These are phyloP conservation scores for Chironomus riparius DNA, from an alignment of 2,888 invertebrate species.

Conservation along the genomic window DNA sequence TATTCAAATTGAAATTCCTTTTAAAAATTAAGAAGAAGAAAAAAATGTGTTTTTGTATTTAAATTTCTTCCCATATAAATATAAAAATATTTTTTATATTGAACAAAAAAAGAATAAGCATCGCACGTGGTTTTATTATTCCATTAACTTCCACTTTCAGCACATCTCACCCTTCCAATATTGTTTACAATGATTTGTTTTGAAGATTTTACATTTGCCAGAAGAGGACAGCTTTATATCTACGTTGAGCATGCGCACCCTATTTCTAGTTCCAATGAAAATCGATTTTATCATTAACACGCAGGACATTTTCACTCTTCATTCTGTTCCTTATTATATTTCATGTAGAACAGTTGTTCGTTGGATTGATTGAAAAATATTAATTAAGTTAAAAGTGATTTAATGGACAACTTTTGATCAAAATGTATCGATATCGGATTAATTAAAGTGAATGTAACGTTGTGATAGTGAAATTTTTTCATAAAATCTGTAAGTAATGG, in stretches of 20 bases:
- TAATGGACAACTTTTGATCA: neutral
- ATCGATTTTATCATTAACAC: conserved; percentile 12
- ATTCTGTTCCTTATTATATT: conserved; percentile 11
- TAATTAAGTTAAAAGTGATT: neutral
- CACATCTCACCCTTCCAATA: neutral
- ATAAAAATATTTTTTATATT: neutral
- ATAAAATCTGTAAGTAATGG: conserved; percentile 5
- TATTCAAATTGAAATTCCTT: too few species aligned
- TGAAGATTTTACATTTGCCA: neutral
- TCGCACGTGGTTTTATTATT: neutral
- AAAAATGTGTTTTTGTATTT: too few species aligned
- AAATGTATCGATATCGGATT: neutral
- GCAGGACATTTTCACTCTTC: conserved; percentile 18
- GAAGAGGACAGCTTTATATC: neutral
- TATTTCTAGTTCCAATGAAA: neutral
- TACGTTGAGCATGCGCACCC: neutral
- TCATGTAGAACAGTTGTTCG: neutral
- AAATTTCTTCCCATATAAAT: neutral
- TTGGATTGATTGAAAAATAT: neutral
- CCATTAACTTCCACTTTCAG: neutral
- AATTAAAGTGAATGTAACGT: neutral
- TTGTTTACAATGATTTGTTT: conserved; percentile 14
- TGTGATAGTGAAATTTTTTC: neutral
- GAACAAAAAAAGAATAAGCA: neutral
- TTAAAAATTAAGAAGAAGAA: too few species aligned